These are phyloP conservation scores for Erythrolamprus reginae DNA, from an alignment of 2,113 vertebrate genomes.

Conservation along the genomic window DNA sequence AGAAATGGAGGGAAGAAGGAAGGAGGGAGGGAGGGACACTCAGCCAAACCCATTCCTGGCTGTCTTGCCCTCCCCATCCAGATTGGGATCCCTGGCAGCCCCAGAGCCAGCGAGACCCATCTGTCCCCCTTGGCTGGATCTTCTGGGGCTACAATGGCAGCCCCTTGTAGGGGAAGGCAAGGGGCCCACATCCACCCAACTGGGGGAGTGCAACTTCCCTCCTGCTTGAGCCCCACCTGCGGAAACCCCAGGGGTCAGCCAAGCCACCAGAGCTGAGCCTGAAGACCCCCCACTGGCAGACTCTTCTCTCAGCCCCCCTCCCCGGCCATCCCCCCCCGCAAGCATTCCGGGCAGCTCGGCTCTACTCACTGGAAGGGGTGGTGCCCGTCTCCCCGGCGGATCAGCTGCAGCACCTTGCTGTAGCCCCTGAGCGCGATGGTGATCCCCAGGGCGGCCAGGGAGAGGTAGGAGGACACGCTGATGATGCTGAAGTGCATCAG, in stretches of 20 bases:
- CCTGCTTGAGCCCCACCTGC: not conserved
- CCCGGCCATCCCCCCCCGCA: not conserved
- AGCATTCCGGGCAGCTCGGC: not conserved
- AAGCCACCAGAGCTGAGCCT: not conserved
- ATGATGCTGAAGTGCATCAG: conserved; percentile 87
- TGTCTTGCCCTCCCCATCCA: not conserved
- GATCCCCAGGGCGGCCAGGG: conserved; percentile 74
- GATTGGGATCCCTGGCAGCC: not conserved
- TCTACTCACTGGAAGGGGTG: conserved; percentile 84
- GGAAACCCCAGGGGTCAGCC: not conserved
- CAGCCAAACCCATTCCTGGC: not conserved
- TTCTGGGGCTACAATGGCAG: not conserved
- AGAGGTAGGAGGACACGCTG: conserved; percentile 77
- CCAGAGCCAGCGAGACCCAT: not conserved
- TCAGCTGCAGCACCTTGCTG: conserved; percentile 69
- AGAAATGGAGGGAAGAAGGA: too few species aligned
- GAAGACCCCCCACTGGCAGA: not conserved
- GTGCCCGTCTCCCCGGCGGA: conserved; percentile 72
- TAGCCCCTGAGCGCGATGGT: conserved; percentile 85
- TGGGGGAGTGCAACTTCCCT: not conserved
- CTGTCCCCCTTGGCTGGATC: rapidly evolving
- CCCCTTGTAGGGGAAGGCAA: not conserved
- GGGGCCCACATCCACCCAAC: not conserved
- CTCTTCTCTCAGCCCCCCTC: not conserved
- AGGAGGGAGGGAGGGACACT: not conserved